These are phyloP conservation scores for Pseudochirops cupreus DNA, from an alignment of 2,797 vertebrate genomes.

Conservation along the genomic window DNA sequence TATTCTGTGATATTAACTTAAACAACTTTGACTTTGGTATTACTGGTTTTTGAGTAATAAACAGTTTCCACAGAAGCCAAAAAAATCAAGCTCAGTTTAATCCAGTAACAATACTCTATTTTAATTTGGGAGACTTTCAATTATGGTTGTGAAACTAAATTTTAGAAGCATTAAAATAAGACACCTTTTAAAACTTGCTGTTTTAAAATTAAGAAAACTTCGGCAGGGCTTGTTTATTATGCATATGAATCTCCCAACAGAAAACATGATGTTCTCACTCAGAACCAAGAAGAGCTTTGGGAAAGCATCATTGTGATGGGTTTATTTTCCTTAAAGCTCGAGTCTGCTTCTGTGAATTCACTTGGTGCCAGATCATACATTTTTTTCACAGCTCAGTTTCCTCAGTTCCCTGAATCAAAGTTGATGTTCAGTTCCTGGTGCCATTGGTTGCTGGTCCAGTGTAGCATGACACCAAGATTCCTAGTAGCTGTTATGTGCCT, in stretches of 20 bases:
- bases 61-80: constrained; percentile 31
- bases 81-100: constrained; percentile 32
- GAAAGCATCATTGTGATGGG: neutral
- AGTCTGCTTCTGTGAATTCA: constrained; percentile 18
- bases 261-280: neutral
- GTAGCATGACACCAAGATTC: neutral
- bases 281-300: constrained; percentile 17
- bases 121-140: constrained; percentile 16
- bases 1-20: constrained; percentile 10
- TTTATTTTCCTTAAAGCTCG: constrained; percentile 27
- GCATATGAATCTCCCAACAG: constrained; percentile 13
- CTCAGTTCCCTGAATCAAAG: neutral
- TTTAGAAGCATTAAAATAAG: constrained; percentile 18
- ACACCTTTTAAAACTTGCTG: constrained; percentile 15
- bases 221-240: constrained; percentile 36
- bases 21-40: constrained; percentile 32
- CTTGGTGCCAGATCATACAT: neutral
- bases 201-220: constrained; percentile 40
- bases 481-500: constrained; percentile 30
- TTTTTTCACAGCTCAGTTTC: constrained; percentile 30
- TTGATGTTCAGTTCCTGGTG: neutral
- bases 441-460: neutral
- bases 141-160: neutral
- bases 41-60: neutral
- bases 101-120: constrained; percentile 25